Evolutionary conservation across 1,140 invertebrate species (phyloP).

Genomic region (Paraescarpia echinospica): DNA sequence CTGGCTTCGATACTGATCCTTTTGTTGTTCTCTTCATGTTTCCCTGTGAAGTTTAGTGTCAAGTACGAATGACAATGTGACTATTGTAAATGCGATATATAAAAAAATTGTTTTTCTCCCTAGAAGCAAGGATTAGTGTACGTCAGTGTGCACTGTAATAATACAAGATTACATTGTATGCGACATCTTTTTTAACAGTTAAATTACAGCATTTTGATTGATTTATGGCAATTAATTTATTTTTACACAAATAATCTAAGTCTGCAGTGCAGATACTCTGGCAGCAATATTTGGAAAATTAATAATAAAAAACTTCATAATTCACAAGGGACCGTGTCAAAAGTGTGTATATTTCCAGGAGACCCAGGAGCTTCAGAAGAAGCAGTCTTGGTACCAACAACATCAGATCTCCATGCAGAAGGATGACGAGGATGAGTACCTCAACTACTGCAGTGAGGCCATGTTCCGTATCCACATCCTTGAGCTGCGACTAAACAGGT

Average conservation of each 20-base stretch:
- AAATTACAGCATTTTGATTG: no score
- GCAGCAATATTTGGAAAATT: neutral
- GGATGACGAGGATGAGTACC: constrained; percentile 59
- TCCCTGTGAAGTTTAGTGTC: no score
- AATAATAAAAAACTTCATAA: no score
- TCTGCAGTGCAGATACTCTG: neutral
- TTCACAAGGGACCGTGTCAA: neutral
- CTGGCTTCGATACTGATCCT: no score
- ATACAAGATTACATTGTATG: no score
- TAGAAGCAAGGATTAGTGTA: no score
- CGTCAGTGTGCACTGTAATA: no score
- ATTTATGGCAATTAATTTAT: neutral
- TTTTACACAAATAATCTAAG: neutral
- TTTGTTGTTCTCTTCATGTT: no score
- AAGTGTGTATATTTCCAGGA: constrained; percentile 40
- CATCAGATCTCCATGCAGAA: constrained; percentile 58
- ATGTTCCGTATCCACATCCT: constrained; percentile 59
- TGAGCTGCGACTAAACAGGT: constrained; percentile 56
- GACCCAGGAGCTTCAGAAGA: constrained; percentile 56
- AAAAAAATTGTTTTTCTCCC: no score
- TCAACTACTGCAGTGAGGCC: constrained; percentile 58
- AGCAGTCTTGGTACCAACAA: constrained; percentile 59
- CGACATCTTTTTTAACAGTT: no score
- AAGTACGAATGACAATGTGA: no score
- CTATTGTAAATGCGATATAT: no score